A percentile compares a stretch with the other conserved stretches of the same genome.
Evolutionary conservation across 1,140 invertebrate genomes (phyloP).

Genomic region (Drosophila triauraria): DNA sequence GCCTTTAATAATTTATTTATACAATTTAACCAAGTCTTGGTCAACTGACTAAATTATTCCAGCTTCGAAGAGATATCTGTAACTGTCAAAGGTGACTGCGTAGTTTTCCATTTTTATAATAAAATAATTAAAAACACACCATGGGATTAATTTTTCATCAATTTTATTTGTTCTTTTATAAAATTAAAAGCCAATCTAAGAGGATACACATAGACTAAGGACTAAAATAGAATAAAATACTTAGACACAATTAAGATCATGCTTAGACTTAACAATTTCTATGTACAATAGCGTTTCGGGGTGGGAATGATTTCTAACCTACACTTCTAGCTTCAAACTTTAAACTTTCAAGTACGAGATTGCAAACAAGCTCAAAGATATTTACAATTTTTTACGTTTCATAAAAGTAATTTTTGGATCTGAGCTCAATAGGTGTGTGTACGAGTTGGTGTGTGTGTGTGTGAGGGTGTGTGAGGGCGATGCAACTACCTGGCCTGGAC

Average conservation of each 20-base stretch:
- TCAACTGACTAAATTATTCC: too few species aligned
- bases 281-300: slow-evolving; percentile 45
- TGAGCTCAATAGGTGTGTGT: slow-evolving; percentile 58
- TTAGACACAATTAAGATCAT: slow-evolving; percentile 49
- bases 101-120: neutral
- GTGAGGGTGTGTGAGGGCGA: slow-evolving; percentile 22
- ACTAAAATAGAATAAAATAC: slow-evolving; percentile 50
- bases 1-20: too few species aligned
- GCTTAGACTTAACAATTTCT: slow-evolving; percentile 48
- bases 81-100: too few species aligned
- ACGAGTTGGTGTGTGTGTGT: slow-evolving; percentile 21
- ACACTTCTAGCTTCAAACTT: slow-evolving; percentile 11
- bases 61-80: too few species aligned
- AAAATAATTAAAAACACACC: neutral
- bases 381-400: slow-evolving; percentile 62
- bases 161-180: slow-evolving; percentile 50
- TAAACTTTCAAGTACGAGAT: slow-evolving; percentile 35
- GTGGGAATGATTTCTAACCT: slow-evolving; percentile 37
- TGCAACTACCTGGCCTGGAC: slow-evolving; percentile 53
- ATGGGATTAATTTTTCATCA: slow-evolving; percentile 31
- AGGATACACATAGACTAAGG: slow-evolving; percentile 24
- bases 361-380: slow-evolving; percentile 46
- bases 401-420: slow-evolving; percentile 81
- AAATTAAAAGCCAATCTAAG: slow-evolving; percentile 57
- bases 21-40: too few species aligned